These are phyloP conservation scores for Callospermophilus lateralis DNA, from an alignment of 2,113 vertebrate genomes.

Conservation along the genomic window DNA sequence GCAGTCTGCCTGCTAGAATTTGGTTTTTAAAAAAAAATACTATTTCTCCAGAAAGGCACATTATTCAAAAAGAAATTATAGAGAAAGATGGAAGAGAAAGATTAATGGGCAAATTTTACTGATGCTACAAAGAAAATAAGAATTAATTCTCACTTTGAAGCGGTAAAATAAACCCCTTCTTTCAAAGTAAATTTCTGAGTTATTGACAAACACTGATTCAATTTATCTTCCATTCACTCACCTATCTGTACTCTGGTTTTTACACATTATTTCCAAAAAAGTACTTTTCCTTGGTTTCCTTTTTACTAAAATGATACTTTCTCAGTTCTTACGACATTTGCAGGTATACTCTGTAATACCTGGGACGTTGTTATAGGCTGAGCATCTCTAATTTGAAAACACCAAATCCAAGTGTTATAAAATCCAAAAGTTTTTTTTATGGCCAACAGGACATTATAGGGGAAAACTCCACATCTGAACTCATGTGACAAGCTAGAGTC, in stretches of 20 bases:
- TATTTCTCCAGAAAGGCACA: slow-evolving; percentile 39
- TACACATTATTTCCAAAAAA: not conserved
- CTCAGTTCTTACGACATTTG: not conserved
- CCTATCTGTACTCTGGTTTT: not conserved
- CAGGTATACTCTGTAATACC: not conserved
- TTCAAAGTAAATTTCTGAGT: not conserved
- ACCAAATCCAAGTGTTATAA: not conserved
- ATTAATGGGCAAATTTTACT: not conserved
- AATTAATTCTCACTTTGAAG: not conserved
- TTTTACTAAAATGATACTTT: slow-evolving; percentile 13
- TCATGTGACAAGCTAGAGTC: not conserved
- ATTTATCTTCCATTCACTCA: not conserved
- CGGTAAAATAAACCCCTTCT: not conserved
- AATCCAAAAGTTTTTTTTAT: not conserved
- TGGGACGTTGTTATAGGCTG: not conserved
- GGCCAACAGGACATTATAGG: not conserved
- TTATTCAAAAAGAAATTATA: slow-evolving; percentile 1
- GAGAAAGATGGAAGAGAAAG: slow-evolving; percentile 37
- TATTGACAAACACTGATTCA: not conserved
- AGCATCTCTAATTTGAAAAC: not conserved
- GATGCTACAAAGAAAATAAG: slow-evolving; percentile 39
- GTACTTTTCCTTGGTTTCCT: not conserved
- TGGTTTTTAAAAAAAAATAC: slow-evolving; percentile 25
- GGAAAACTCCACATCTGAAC: not conserved
- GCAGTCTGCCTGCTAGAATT: not conserved